These are phyloP conservation scores for Protonibea diacanthus DNA, from an alignment of 2,797 vertebrate genomes.

Conservation along the genomic window DNA sequence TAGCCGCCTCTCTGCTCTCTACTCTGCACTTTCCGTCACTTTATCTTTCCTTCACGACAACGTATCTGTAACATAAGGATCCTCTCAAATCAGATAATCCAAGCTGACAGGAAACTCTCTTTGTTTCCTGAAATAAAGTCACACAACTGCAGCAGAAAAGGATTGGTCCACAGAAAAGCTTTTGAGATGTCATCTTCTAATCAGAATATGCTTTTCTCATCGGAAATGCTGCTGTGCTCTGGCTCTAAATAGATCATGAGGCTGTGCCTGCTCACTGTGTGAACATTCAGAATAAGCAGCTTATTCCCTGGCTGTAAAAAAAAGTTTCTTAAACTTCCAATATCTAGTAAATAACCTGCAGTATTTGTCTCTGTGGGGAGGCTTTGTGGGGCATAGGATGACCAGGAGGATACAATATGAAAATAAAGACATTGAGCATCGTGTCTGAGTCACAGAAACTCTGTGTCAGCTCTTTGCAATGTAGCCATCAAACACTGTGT, in stretches of 20 bases:
- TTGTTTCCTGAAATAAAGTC: conserved; percentile 56
- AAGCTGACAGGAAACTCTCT: conserved; percentile 36
- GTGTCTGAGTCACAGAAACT: conserved; percentile 20
- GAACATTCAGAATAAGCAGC: conserved; percentile 41
- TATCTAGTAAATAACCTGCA: conserved; percentile 42
- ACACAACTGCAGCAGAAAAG: conserved; percentile 9
- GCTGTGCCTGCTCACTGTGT: conserved; percentile 19
- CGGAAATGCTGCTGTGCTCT: conserved; percentile 8
- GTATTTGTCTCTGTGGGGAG: conserved; percentile 18
- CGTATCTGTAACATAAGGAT: conserved; percentile 33
- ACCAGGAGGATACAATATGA: conserved; percentile 23
- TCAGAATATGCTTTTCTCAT: conserved; percentile 43
- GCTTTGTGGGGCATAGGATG: conserved; percentile 11
- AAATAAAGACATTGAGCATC: conserved; percentile 33
- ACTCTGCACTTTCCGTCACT: background rate
- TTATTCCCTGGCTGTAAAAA: conserved; percentile 24
- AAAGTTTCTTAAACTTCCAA: conserved; percentile 21
- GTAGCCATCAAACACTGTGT: conserved; percentile 16
- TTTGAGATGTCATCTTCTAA: conserved; percentile 54
- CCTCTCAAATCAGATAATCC: conserved; percentile 34
- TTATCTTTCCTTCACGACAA: background rate
- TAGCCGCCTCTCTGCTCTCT: background rate
- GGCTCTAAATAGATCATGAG: conserved; percentile 39
- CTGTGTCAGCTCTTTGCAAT: conserved; percentile 35
- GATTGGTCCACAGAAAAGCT: conserved; percentile 29